phyloP scores from a whole-genome alignment of 1,140 invertebrate genomes.

The Popillia japonica region DNA sequence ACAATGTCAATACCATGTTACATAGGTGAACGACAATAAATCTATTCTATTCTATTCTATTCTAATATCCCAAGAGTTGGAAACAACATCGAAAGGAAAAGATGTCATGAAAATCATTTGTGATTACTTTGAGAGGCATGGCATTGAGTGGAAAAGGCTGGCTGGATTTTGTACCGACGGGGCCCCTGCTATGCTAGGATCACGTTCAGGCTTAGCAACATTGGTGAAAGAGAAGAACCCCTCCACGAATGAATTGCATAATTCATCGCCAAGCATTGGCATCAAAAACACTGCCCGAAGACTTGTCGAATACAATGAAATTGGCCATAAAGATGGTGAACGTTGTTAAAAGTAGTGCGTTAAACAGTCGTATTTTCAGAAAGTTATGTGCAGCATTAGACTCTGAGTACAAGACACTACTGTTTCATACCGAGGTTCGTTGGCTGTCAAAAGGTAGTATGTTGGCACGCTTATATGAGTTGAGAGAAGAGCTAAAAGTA shows the following conservation, averaged over 20 bases:
- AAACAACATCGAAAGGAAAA: conserved; percentile 1
- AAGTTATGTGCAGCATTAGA: conserved; percentile 49
- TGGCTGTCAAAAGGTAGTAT: conserved; percentile 51
- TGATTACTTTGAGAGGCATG: conserved; percentile 51
- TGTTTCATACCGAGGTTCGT: conserved; percentile 48
- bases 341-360: conserved; percentile 53
- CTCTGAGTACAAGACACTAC: conserved; percentile 42
- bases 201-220: conserved; percentile 52
- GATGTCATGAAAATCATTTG: conserved; percentile 27
- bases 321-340: conserved; percentile 54
- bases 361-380: conserved; percentile 53
- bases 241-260: conserved; percentile 50
- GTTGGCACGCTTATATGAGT: conserved; percentile 48
- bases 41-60: no score
- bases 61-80: background rate
- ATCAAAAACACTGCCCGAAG: conserved; percentile 52
- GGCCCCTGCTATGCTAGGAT: conserved; percentile 58
- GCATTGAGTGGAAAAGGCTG: conserved; percentile 50
- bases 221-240: conserved; percentile 54
- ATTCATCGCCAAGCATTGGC: conserved; percentile 55
- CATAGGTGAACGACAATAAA: no score
- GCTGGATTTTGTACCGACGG: conserved; percentile 55
- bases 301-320: conserved; percentile 49
- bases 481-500: conserved; percentile 44
- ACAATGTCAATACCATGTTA: no score